Base-by-base conservation (phyloP, 2,888 invertebrate genomes). In the Meteorus cinctellus region DNA sequence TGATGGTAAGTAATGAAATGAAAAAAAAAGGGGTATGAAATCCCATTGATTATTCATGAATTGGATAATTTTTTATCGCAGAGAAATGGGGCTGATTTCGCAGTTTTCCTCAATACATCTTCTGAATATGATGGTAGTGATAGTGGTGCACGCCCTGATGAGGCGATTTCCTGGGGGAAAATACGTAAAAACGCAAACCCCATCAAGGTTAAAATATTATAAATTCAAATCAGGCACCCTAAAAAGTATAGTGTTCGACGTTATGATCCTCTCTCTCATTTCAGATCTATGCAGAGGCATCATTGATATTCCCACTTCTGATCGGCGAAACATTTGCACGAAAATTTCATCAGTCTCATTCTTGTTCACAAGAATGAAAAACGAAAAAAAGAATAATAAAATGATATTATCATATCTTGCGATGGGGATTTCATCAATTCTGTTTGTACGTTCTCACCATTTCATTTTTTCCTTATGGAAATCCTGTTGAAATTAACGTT, bases 81-180 rank as follows among this genome's bases (percentile, higher is more conserved):
- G 94, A 93, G 99, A 82, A 99, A 99, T 89, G 99, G 99, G 19
- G 97, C 98, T 0, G 98, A 99, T 89, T 99, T 92, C 90, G 92
- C 97, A 0, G 98, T 99, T 0, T 99, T 96, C 89, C 91, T 99
- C 14, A 99, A 99, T 89, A 99, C 99, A 0, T 95, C 95, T 0
- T 94, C 95, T 41, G 99, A 99, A 90, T 99, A 95, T 91, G 99
- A 99, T 91, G 99, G 97, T 0, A 98, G 98, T 87, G 99, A 99
- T 89, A 95, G 98, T 45, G 99, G 99, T 0, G 99, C 99, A 0
- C 92, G 96, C 75, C 99, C 99, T 0, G 99, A 99, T 91, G 99
- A 99, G 90, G 99, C 99, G 0, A 93, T 98, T 1, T 98, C 98
- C 3, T 99, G 99, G 99, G 99, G 99, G 0, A 99, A 99, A 91